Evolutionary conservation across 2,113 vertebrate genomes (phyloP), one percentile per base, ranked within the genome.

Genomic region (Amblyornis subalaris): DNA sequence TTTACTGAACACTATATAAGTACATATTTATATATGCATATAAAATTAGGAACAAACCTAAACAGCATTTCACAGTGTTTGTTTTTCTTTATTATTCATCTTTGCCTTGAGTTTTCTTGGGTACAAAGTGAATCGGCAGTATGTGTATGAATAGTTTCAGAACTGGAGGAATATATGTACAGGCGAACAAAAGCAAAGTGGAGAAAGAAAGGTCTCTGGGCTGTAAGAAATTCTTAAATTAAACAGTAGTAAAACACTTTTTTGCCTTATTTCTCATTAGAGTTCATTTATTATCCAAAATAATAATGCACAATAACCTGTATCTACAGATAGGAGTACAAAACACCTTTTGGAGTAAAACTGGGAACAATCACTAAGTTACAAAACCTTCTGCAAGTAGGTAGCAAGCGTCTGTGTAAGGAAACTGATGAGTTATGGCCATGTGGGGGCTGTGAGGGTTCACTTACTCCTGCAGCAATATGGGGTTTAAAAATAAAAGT

Each of bases 401-500:
- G 5, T 31, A 70, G 16, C 10, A 53, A 57, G 14, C 0, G 0
- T 21, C 4, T 88, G 14, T 82, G 26, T 55, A 33, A 82, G 64
- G 35, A 74, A 28, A 35, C 13, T 35, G 25, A 42, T 58, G 38
- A 51, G 7, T 26, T 48, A 14, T 35, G 38, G 31, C 20, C 23
- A 7, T 38, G 71, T 80, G 45, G 20, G 11, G 14, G 5, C 13
- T 62, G 5, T 2, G 5, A 76, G 12, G 24, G 15, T 26, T 86
- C 42, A 14, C 57, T 71, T 31, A 31, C 18, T 77, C 36, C 21
- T 25, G 8, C 12, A 60, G 28, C 11, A 85, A 55, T 42, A 33
- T 12, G 54, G 28, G 45, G 12, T 69, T 76, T 36, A 45, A 69
- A 58, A 76, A 60, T 60, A 60, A 67, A 51, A 14, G 11, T 31